Conservation (phyloP, 2,797 vertebrate genomes). For the Coendou prehensilis region DNA sequence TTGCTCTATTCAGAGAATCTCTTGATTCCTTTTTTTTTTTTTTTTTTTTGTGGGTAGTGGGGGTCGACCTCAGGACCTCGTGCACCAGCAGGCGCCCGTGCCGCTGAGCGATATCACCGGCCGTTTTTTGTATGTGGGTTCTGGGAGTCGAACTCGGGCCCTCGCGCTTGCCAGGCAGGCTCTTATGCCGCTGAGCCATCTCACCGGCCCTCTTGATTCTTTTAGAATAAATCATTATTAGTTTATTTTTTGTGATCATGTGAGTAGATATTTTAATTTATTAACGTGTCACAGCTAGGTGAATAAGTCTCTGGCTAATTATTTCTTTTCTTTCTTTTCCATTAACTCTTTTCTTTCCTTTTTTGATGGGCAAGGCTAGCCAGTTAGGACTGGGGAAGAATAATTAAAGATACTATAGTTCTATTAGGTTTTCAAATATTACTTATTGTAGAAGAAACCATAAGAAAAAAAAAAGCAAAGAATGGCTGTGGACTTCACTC, state of each 20-base stretch:
- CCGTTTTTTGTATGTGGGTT: no score
- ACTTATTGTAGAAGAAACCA: neutral
- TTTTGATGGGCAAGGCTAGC: neutral
- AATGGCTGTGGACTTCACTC: neutral
- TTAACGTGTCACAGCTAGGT: neutral
- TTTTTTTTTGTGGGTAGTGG: no score
- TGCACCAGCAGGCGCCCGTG: no score
- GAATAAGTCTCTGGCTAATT: neutral
- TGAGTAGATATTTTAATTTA: neutral
- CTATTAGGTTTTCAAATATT: neutral
- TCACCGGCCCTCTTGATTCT: neutral
- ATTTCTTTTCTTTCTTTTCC: no score
- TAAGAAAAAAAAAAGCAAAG: neutral
- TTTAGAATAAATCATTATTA: neutral
- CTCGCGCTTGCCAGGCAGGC: no score
- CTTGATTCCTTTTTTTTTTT: neutral
- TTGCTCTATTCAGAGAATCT: neutral
- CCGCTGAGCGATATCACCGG: no score
- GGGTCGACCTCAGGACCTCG: no score
- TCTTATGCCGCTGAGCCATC: no score
- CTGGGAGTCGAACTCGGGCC: no score
- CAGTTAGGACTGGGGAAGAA: neutral
- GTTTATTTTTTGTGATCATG: neutral
- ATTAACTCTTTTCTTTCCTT: neutral
- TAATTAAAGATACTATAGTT: neutral